These are phyloP conservation scores for Lamellibrachia satsuma DNA, from an alignment of 2,888 invertebrate genomes.

Conservation along the genomic window DNA sequence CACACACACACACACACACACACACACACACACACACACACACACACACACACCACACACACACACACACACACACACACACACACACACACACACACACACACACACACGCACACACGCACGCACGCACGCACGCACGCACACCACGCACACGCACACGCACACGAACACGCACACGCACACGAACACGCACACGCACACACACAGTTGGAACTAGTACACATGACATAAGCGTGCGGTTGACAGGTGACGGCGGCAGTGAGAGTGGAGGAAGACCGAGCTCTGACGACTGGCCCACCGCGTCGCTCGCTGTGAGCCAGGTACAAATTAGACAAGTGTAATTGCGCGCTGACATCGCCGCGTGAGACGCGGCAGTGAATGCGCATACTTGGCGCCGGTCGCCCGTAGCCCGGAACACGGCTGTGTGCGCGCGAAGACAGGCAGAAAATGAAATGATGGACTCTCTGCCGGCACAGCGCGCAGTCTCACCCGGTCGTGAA, in stretches of 20 bases:
- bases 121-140: not conserved
- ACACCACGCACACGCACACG: not conserved
- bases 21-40: not conserved
- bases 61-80: not conserved
- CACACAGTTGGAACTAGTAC: not conserved
- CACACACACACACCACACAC: not conserved
- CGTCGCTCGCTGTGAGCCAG: not conserved
- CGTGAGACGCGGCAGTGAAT: not conserved
- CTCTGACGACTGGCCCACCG: not conserved
- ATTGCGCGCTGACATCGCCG: constrained; percentile 5
- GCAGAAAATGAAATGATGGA: constrained; percentile 17
- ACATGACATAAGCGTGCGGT: not conserved
- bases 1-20: not conserved
- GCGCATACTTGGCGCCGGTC: not conserved
- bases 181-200: not conserved
- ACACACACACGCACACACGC: not conserved
- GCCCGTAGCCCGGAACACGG: not conserved
- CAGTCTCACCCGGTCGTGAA: not conserved
- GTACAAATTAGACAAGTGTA: constrained; percentile 17
- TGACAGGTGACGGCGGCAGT: not conserved
- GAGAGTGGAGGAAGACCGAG: not conserved
- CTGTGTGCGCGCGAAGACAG: constrained; percentile 17
- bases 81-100: not conserved
- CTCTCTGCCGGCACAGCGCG: not conserved
- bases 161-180: not conserved